A percentile compares a stretch with the other conserved stretches of the same genome.
These are phyloP conservation scores for Listronotus bonariensis DNA, from an alignment of 1,140 invertebrate genomes.

Conservation along the genomic window DNA sequence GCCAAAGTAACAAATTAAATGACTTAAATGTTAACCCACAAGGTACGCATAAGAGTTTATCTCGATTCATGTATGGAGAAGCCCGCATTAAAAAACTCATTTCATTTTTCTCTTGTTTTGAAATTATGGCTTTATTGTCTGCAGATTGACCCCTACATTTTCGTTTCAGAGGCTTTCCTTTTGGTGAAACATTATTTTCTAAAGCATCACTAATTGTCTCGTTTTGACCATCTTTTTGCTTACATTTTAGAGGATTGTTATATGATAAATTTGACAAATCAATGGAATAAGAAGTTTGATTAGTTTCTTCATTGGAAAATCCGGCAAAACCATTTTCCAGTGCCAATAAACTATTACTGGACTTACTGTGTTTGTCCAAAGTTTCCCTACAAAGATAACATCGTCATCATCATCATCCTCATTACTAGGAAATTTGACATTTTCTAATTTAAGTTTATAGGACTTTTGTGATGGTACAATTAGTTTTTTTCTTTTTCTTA, in stretches of 20 bases:
- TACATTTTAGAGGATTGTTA: constrained; percentile 9
- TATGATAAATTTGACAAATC: constrained; percentile 15
- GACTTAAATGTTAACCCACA: constrained; percentile 54
- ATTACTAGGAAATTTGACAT: neutral
- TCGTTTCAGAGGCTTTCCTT: neutral
- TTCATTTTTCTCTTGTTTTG: neutral
- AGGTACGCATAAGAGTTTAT: constrained; percentile 51
- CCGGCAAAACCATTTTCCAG: constrained; percentile 12
- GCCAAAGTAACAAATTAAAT: constrained; percentile 51
- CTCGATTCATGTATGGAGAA: constrained; percentile 34
- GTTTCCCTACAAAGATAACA: constrained; percentile 28
- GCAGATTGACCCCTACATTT: neutral
- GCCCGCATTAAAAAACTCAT: constrained; percentile 17
- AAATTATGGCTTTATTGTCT: neutral
- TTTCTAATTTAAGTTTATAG: neutral
- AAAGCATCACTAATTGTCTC: too few relatives aligned
- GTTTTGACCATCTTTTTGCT: neutral
- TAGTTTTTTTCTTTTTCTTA: neutral
- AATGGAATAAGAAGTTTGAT: neutral
- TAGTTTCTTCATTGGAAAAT: constrained; percentile 8
- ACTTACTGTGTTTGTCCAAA: too few relatives aligned
- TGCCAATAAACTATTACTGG: too few relatives aligned
- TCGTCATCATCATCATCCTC: constrained; percentile 15
- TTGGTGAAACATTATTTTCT: neutral
- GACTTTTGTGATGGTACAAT: neutral